Percentiles rank a stretch among this genome's conserved stretches.
phyloP scores from a whole-genome alignment of 1,140 invertebrate genomes.

The Teleogryllus occipitalis region DNA sequence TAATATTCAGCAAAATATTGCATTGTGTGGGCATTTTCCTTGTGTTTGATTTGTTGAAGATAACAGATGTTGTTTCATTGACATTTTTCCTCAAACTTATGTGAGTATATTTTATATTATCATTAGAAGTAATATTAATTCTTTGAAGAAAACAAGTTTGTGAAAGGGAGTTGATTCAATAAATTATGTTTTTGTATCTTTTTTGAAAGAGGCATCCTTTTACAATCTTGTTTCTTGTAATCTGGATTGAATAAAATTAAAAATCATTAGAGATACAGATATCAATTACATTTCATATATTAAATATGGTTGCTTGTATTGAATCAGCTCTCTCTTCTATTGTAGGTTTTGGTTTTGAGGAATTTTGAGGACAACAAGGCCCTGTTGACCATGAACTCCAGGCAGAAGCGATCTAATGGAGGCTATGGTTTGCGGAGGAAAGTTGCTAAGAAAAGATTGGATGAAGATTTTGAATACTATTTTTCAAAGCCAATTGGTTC shows the following conservation, averaged over 20 bases:
- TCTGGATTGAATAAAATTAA: background rate
- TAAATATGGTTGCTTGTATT: slow-evolving; percentile 14
- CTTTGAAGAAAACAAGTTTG: background rate
- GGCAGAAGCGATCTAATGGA: slow-evolving; percentile 22
- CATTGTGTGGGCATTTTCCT: slow-evolving; percentile 19
- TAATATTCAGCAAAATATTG: slow-evolving; percentile 18
- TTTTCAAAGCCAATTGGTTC: slow-evolving; percentile 20
- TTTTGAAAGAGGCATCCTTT: slow-evolving; percentile 8
- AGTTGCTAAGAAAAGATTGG: slow-evolving; percentile 20
- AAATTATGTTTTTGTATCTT: background rate
- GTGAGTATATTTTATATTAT: slow-evolving; percentile 19
- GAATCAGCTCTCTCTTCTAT: slow-evolving; percentile 22
- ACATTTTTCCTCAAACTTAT: slow-evolving; percentile 21
- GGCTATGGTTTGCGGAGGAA: slow-evolving; percentile 23
- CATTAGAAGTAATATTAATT: background rate
- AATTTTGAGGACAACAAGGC: background rate
- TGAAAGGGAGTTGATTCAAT: slow-evolving; percentile 16
- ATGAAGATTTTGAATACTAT: slow-evolving; percentile 24
- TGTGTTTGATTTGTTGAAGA: slow-evolving; percentile 20
- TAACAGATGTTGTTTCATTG: slow-evolving; percentile 12
- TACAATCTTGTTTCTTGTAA: background rate
- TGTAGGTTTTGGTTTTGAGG: slow-evolving; percentile 21
- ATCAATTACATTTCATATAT: background rate
- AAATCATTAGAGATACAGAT: background rate
- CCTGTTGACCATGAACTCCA: slow-evolving; percentile 18